These are phyloP conservation scores for Acanthosepion pharaonis DNA, from an alignment of 2,888 invertebrate genomes.

Conservation along the genomic window DNA sequence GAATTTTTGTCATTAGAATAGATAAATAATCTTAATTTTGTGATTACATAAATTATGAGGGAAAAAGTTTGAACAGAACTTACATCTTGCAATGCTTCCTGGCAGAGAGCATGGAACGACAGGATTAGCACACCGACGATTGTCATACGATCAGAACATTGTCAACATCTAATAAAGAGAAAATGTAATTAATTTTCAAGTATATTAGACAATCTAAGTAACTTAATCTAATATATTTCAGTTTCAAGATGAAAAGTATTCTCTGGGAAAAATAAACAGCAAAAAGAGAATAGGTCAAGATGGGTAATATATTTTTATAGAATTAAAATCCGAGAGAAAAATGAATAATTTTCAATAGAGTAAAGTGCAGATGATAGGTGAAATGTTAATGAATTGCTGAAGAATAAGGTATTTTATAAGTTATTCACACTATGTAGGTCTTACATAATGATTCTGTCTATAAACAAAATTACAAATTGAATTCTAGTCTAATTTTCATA, in stretches of 20 bases:
- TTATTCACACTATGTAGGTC: too few species aligned
- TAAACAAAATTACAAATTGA: not conserved
- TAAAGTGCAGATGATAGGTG: not conserved
- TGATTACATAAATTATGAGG: too few species aligned
- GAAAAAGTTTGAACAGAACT: constrained; percentile 51
- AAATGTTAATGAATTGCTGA: too few species aligned
- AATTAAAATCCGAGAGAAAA: not conserved
- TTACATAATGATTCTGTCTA: not conserved
- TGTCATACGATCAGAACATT: constrained; percentile 97
- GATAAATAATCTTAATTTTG: too few species aligned
- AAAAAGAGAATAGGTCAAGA: not conserved
- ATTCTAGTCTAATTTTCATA: not conserved
- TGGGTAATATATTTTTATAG: not conserved
- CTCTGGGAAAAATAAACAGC: not conserved
- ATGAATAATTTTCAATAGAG: not conserved
- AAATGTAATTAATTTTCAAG: not conserved
- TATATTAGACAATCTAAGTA: not conserved
- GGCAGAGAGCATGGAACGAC: constrained; percentile 93
- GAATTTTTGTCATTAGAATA: too few species aligned
- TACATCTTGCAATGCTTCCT: constrained; percentile 88
- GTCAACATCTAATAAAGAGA: constrained; percentile 82
- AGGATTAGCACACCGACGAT: constrained; percentile 98
- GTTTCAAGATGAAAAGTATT: not conserved
- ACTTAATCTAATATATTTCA: not conserved
- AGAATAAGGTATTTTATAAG: too few species aligned